These are phyloP conservation scores for Drosophila paranaensis DNA, from an alignment of 2,888 invertebrate genomes.

Conservation along the genomic window DNA sequence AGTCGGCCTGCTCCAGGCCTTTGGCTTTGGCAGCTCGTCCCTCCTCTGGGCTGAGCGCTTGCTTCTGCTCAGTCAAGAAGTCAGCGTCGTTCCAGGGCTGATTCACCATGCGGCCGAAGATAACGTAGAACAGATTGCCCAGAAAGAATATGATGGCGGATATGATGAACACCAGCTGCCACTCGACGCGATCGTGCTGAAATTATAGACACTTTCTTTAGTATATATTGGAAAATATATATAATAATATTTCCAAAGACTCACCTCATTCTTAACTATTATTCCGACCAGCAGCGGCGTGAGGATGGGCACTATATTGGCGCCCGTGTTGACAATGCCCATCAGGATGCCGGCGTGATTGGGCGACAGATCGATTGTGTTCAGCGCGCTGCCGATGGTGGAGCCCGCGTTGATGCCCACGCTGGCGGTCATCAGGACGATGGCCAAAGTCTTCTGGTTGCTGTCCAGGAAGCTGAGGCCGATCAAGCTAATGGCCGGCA, in stretches of 20 bases:
- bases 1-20: constrained; percentile 13
- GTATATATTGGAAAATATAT: not conserved
- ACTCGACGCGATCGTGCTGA: constrained; percentile 84
- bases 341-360: constrained; percentile 89
- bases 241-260: constrained; percentile 55
- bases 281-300: constrained; percentile 87
- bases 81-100: constrained; percentile 86
- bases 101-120: constrained; percentile 86
- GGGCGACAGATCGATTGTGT: constrained; percentile 89
- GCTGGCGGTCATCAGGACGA: constrained; percentile 86
- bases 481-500: constrained; percentile 86
- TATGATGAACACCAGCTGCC: constrained; percentile 87
- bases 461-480: constrained; percentile 85
- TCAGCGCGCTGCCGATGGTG: constrained; percentile 87
- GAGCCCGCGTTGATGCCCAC: constrained; percentile 87
- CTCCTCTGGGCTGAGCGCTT: constrained; percentile 30
- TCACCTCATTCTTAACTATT: constrained; percentile 87
- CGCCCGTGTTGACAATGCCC: constrained; percentile 88
- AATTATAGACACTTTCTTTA: not conserved
- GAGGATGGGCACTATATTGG: constrained; percentile 87
- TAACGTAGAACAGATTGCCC: constrained; percentile 86
- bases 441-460: constrained; percentile 81
- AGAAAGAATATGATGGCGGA: constrained; percentile 86
- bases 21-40: constrained; percentile 24
- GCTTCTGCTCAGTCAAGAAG: constrained; percentile 47